phyloP scores from a whole-genome alignment of 2,888 invertebrate genomes.

The Nomada ferruginata region DNA sequence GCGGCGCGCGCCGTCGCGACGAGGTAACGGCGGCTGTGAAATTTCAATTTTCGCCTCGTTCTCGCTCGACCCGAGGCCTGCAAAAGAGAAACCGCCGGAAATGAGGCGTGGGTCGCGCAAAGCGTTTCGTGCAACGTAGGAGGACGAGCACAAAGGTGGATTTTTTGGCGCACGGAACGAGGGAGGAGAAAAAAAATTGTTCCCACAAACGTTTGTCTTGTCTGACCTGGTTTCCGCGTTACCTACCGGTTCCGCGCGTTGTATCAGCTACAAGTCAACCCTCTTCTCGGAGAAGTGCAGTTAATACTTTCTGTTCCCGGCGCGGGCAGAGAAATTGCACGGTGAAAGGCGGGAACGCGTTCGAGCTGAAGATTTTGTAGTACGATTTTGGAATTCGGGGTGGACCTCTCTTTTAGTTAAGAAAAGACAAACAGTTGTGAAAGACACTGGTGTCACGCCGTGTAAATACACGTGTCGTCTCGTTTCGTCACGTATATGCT shows the following conservation, averaged over 20 bases:
- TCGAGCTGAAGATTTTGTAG: not conserved
- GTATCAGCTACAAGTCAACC: not conserved
- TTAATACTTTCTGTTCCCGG: not conserved
- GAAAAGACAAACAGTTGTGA: too few species aligned
- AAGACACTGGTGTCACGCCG: too few species aligned
- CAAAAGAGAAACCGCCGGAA: not conserved
- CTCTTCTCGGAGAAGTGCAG: not conserved
- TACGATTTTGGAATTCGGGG: too few species aligned
- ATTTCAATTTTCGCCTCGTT: slow-evolving; percentile 25
- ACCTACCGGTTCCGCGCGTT: slow-evolving; percentile 5
- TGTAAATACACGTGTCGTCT: too few species aligned
- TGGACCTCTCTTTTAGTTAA: too few species aligned
- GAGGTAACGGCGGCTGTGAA: slow-evolving; percentile 8
- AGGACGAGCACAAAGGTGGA: slow-evolving; percentile 2
- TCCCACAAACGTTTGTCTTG: slow-evolving; percentile 24
- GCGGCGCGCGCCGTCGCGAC: slow-evolving; percentile 28
- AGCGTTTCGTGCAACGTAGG: not conserved
- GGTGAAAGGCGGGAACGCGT: not conserved
- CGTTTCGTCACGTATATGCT: too few species aligned
- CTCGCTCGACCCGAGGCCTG: not conserved
- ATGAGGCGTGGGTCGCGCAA: not conserved
- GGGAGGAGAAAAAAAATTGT: slow-evolving; percentile 7
- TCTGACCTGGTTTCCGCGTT: slow-evolving; percentile 27
- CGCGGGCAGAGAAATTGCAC: not conserved
- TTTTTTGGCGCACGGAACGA: slow-evolving; percentile 3